These are phyloP conservation scores for Decapterus maruadsi DNA, from an alignment of 2,797 vertebrate species.

Conservation along the genomic window DNA sequence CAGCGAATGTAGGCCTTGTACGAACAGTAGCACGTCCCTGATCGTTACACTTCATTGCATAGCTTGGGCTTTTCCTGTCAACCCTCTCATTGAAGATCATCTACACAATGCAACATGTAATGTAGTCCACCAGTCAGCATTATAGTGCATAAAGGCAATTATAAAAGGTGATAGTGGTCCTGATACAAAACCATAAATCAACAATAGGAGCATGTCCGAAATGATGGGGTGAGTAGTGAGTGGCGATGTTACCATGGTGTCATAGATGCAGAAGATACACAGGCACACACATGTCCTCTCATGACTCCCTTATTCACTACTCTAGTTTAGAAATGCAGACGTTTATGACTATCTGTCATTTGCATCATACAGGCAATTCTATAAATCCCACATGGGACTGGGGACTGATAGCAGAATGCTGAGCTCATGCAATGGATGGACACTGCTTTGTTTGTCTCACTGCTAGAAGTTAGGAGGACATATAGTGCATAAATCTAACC, in stretches of 20 bases:
- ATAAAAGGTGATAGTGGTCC: constrained; percentile 26
- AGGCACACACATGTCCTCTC: neutral
- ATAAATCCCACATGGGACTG: neutral
- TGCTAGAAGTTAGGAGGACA: neutral
- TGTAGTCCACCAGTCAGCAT: constrained; percentile 3
- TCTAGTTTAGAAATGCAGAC: neutral
- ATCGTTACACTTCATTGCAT: constrained; percentile 32
- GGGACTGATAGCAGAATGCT: neutral
- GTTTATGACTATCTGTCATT: neutral
- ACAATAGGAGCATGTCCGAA: constrained; percentile 35
- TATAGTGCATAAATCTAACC: neutral
- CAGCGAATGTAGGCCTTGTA: neutral
- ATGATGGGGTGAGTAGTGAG: constrained; percentile 10
- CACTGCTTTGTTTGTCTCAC: neutral
- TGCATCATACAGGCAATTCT: constrained; percentile 1
- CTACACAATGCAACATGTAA: constrained; percentile 13
- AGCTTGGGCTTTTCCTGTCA: constrained; percentile 19
- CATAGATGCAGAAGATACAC: constrained; percentile 20
- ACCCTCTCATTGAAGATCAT: constrained; percentile 27
- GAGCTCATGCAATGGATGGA: no score
- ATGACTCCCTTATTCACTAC: neutral
- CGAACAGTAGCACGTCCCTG: constrained; percentile 18
- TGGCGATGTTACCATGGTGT: neutral
- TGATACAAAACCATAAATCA: constrained; percentile 40
- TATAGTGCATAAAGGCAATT: constrained; percentile 41